These are phyloP conservation scores for Scotopteryx bipunctaria DNA, from an alignment of 2,888 invertebrate species.

Conservation along the genomic window DNA sequence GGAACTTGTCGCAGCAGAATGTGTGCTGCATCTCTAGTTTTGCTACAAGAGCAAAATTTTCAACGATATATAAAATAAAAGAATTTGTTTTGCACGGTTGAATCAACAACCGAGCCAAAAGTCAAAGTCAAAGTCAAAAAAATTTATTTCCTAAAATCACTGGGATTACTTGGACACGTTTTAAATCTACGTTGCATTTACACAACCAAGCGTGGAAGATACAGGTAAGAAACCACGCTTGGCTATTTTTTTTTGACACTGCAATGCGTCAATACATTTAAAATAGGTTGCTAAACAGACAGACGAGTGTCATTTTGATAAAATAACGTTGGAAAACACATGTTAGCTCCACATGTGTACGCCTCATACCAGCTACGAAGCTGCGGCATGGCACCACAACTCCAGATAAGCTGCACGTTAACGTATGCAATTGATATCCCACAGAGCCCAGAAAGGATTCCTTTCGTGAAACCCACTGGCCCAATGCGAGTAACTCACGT, in stretches of 20 bases:
- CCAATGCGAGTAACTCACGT: conserved; percentile 71
- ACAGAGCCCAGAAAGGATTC: conserved; percentile 58
- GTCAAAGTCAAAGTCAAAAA: neutral
- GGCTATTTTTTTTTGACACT: too few species aligned
- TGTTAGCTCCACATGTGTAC: neutral
- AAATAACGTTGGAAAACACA: neutral
- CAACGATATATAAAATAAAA: too few species aligned
- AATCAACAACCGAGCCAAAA: too few species aligned
- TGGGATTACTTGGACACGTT: too few species aligned
- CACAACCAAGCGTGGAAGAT: too few species aligned
- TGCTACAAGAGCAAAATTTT: too few species aligned
- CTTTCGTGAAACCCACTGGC: conserved; percentile 76
- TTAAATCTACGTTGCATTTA: too few species aligned
- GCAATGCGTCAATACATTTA: neutral
- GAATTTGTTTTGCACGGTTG: too few species aligned
- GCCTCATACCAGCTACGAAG: conserved; percentile 3
- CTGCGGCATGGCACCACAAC: conserved; percentile 10
- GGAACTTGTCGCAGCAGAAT: conserved; percentile 13
- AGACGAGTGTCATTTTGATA: neutral
- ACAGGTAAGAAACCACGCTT: too few species aligned
- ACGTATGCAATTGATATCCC: conserved; percentile 39
- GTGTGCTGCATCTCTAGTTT: conserved; percentile 1
- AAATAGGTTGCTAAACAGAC: neutral
- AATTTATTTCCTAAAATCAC: too few species aligned
- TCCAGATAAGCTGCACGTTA: conserved; percentile 36